A percentile compares a stretch with the other conserved stretches of the same genome.
These are phyloP conservation scores for Ataeniobius toweri DNA, from an alignment of 2,797 vertebrate species.

Conservation along the genomic window DNA sequence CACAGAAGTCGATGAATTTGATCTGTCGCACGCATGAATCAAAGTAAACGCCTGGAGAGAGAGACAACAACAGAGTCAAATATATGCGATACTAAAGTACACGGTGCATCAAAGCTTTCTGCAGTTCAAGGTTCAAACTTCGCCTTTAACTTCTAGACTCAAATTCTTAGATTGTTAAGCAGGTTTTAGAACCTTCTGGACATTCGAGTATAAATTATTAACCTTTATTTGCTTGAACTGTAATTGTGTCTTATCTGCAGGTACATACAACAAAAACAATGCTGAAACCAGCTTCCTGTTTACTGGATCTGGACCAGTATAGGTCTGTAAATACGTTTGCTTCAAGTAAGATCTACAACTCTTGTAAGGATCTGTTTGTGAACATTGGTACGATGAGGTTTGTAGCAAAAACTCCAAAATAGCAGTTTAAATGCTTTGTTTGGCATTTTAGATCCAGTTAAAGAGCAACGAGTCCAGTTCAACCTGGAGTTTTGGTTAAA, in stretches of 20 bases:
- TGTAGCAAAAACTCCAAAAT: not conserved
- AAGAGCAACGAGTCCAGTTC: not conserved
- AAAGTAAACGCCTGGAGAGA: conserved; percentile 92
- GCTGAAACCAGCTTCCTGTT: not conserved
- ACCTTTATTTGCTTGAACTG: not conserved
- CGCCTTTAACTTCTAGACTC: not conserved
- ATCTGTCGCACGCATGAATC: conserved; percentile 99
- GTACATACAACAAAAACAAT: not conserved
- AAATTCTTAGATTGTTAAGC: not conserved
- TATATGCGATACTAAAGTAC: not conserved
- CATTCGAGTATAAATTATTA: not conserved
- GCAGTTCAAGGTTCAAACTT: not conserved
- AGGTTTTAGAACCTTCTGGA: not conserved
- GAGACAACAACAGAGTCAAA: conserved; percentile 13
- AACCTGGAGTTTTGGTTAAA: too few species aligned
- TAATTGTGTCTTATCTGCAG: not conserved
- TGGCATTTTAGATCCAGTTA: not conserved
- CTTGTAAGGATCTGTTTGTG: not conserved
- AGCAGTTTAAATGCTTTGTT: not conserved
- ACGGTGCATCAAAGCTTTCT: not conserved
- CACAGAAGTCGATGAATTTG: conserved; percentile 99
- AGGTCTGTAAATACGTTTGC: too few species aligned
- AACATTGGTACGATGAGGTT: not conserved
- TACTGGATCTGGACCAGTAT: too few species aligned
- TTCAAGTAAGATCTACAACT: not conserved